phyloP scores from a whole-genome alignment of 2,113 vertebrate species.

The Eubucco bourcierii region DNA sequence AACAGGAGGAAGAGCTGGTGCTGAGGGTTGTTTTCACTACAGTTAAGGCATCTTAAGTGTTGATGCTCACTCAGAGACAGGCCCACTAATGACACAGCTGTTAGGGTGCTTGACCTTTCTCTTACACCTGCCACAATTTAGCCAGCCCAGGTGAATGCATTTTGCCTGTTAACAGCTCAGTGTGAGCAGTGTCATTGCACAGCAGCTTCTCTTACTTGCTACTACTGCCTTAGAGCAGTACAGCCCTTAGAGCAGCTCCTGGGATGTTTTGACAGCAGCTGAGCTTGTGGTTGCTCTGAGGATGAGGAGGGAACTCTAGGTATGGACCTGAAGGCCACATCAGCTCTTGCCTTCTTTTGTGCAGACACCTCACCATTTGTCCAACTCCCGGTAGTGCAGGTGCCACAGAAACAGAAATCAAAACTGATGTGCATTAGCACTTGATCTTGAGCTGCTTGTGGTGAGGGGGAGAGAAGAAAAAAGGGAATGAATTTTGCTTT shows the following conservation, averaged over 20 bases:
- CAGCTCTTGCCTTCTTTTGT: not conserved
- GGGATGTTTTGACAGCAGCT: not conserved
- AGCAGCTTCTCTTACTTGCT: not conserved
- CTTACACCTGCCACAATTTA: not conserved
- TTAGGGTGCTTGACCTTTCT: not conserved
- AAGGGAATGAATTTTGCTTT: not conserved
- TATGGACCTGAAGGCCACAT: not conserved
- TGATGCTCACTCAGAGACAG: not conserved
- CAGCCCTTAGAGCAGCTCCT: fast-evolving
- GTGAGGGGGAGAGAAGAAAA: too few relatives aligned
- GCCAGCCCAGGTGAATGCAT: not conserved
- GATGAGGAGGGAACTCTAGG: not conserved
- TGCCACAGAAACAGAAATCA: not conserved
- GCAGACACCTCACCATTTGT: not conserved
- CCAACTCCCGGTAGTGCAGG: not conserved
- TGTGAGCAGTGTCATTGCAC: not conserved
- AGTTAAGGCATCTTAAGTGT: not conserved
- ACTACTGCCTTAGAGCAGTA: not conserved
- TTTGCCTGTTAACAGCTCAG: not conserved
- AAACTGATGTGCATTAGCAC: not conserved
- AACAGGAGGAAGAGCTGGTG: conserved; percentile 5
- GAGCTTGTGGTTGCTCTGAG: not conserved
- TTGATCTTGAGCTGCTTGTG: not conserved
- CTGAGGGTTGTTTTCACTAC: not conserved
- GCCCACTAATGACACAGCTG: fast-evolving